Evolutionary conservation across 2,113 vertebrate species (phyloP).

Genomic region (Grantiella picta): DNA sequence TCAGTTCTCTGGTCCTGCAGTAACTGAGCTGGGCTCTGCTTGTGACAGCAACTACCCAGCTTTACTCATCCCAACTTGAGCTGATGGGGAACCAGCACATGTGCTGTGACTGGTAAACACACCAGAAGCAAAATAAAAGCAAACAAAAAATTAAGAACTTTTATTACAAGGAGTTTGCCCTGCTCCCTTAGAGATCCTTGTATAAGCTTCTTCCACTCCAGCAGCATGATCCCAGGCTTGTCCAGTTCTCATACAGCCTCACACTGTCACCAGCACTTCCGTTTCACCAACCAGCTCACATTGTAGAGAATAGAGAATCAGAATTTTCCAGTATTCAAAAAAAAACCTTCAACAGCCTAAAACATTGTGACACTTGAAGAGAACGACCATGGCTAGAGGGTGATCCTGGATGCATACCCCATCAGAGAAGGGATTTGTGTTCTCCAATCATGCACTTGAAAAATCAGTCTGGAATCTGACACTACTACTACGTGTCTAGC

Average conservation of each 20-base stretch:
- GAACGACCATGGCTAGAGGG: background rate
- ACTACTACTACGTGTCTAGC: background rate
- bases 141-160: background rate
- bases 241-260: background rate
- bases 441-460: background rate
- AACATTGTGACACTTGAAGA: background rate
- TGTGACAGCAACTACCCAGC: background rate
- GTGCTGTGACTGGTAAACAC: background rate
- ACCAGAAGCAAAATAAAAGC: conserved; percentile 12
- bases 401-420: background rate
- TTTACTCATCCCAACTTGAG: background rate
- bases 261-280: background rate
- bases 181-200: background rate
- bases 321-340: background rate
- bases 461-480: background rate
- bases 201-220: background rate
- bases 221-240: background rate
- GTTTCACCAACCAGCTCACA: background rate
- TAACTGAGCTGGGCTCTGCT: background rate
- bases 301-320: background rate
- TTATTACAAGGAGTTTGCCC: background rate
- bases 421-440: background rate
- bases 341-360: background rate
- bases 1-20: background rate
- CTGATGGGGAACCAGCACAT: background rate